phyloP scores from a whole-genome alignment of 2,113 vertebrate genomes.

The Archocentrus centrarchus region DNA sequence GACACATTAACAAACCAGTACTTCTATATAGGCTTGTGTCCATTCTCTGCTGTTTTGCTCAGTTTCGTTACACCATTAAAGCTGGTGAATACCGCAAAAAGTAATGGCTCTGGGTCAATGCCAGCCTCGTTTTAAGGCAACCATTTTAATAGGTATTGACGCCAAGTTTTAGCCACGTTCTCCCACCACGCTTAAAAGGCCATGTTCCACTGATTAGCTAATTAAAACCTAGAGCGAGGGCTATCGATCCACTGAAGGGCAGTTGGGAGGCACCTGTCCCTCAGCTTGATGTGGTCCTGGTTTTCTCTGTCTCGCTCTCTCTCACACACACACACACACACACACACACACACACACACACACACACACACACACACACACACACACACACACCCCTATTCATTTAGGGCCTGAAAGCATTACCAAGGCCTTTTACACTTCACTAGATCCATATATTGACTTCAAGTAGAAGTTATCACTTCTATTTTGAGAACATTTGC shows the following conservation, averaged over 20 bases:
- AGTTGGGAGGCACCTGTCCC: slow-evolving; percentile 60
- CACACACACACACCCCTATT: slow-evolving; percentile 24
- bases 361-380: slow-evolving; percentile 35
- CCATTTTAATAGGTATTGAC: slow-evolving; percentile 80
- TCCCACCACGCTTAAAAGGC: slow-evolving; percentile 76
- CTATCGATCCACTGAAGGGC: slow-evolving; percentile 70
- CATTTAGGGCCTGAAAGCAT: slow-evolving; percentile 52
- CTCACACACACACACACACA: no score
- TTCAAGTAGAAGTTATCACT: slow-evolving; percentile 49
- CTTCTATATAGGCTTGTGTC: neutral
- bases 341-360: neutral
- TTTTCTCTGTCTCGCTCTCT: neutral
- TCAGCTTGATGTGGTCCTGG: slow-evolving; percentile 50
- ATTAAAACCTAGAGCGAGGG: slow-evolving; percentile 76
- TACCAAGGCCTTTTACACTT: slow-evolving; percentile 55
- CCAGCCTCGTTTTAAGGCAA: slow-evolving; percentile 18
- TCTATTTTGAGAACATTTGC: slow-evolving; percentile 58
- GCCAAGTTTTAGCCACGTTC: slow-evolving; percentile 59
- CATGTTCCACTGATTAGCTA: slow-evolving; percentile 81
- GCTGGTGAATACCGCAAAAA: slow-evolving; percentile 45
- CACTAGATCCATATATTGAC: slow-evolving; percentile 62
- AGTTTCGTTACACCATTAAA: slow-evolving; percentile 45
- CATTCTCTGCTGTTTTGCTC: neutral
- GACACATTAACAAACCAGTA: neutral
- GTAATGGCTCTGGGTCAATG: slow-evolving; percentile 41